Evolutionary conservation across 2,113 vertebrate genomes (phyloP).

Genomic region (Chloroceryle aenea): DNA sequence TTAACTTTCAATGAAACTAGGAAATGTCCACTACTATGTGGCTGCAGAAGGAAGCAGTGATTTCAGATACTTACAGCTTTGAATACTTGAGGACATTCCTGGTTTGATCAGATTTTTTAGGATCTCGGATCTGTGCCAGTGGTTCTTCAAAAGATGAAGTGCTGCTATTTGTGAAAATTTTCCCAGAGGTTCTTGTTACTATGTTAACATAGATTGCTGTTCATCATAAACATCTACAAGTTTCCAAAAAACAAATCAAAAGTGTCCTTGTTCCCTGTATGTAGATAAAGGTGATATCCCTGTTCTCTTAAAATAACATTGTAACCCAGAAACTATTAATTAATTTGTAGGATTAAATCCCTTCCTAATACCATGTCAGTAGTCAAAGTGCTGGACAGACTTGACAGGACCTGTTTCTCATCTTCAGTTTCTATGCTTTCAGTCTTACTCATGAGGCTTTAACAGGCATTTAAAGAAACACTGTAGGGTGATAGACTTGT

Average conservation of each 20-base stretch:
- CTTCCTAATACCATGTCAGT: background rate
- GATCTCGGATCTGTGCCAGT: background rate
- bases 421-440: background rate
- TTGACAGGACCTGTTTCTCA: background rate
- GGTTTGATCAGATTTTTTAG: background rate
- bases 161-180: background rate
- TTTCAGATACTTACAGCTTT: background rate
- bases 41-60: background rate
- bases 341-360: background rate
- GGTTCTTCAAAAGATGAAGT: background rate
- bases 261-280: background rate
- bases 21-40: background rate
- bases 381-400: background rate
- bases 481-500: background rate
- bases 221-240: background rate
- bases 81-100: background rate
- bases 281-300: background rate
- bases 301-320: background rate
- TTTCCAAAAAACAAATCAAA: background rate
- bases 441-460: background rate
- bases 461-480: background rate
- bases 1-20: background rate
- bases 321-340: background rate
- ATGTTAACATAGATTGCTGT: background rate
- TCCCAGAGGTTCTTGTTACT: background rate